Percentiles rank a stretch among this genome's conserved stretches.
Evolutionary conservation across 2,113 vertebrate species (phyloP).

Genomic region (Hippoglossus stenolepis): DNA sequence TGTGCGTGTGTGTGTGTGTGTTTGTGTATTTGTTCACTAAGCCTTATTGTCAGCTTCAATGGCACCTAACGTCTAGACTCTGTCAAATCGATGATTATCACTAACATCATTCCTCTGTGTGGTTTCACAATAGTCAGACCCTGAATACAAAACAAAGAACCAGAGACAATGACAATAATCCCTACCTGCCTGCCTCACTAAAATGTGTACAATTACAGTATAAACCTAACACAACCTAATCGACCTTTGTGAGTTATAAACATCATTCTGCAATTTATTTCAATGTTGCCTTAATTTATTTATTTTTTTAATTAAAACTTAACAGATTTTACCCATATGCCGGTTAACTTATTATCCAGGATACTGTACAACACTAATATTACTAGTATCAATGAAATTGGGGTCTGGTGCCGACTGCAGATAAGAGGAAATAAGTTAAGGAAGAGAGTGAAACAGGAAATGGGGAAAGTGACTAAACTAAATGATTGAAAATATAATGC

Average conservation of each 20-base stretch:
- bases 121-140: neutral
- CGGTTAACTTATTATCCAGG: no score
- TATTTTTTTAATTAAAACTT: neutral
- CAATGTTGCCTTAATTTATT: neutral
- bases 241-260: neutral
- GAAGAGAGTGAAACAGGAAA: no score
- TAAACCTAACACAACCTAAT: neutral
- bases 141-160: neutral
- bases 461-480: no score
- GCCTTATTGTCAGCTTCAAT: neutral
- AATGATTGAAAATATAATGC: no score
- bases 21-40: no score
- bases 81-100: neutral
- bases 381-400: no score
- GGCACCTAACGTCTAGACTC: neutral
- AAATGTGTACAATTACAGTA: neutral
- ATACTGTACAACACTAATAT: no score
- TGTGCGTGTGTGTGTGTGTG: constrained; percentile 8
- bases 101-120: neutral
- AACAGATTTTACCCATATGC: no score
- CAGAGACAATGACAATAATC: neutral
- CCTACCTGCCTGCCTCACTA: neutral
- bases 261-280: neutral
- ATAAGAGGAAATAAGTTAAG: no score
- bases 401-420: no score